Evolutionary conservation across 1,140 invertebrate genomes (phyloP), one percentile per base, ranked within the genome.

Genomic region (Micrasema minimum): DNA sequence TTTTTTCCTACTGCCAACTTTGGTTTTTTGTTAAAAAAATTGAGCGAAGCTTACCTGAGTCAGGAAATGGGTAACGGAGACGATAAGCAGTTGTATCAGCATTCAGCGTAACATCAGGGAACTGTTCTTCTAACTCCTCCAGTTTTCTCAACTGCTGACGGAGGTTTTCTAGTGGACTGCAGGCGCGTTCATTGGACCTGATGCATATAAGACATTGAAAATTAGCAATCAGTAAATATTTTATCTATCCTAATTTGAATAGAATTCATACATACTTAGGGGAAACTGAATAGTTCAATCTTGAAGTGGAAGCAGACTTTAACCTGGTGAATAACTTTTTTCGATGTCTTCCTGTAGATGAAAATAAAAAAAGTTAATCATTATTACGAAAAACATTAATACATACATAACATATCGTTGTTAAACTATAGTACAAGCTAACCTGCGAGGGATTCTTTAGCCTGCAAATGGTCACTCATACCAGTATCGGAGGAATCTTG

Each of bases 51-150:
- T n/a, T 80, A 87, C 90, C 88, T 82, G 88, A 81, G 78, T 91
- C 90, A 72, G 87, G 85, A 72, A 92, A 91, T 2, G 90, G 90
- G 80, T 92, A 92, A 51, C 91, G 85, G 48, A 93, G 78, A 70
- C 90, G 90, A 73, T 92, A 92, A 14, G 87, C 83, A 1, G 88
- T 89, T 23, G 91, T 91, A 74, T 92, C 91, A 48, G 83, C 83
- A 70, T 83, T 80, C 2, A 85, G 75, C 1, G 88, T 87, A 59
- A 89, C 79, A 55, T 89, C 88, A 0, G 91, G 90, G 75, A 93
- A 89, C 77, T 93, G 90, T 79, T 93, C 92, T 76, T 92, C 92
- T 11, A 93, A 79, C 76, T 93, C 91, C 76, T 93, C 92, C 6
- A 93, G 81, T 77, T 92, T 92, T 51, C 92, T 87, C 41, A 93